A percentile compares a stretch with the other conserved stretches of the same genome.
These are phyloP conservation scores for Melanostigma gelatinosum DNA, from an alignment of 2,113 vertebrate species.

Conservation along the genomic window DNA sequence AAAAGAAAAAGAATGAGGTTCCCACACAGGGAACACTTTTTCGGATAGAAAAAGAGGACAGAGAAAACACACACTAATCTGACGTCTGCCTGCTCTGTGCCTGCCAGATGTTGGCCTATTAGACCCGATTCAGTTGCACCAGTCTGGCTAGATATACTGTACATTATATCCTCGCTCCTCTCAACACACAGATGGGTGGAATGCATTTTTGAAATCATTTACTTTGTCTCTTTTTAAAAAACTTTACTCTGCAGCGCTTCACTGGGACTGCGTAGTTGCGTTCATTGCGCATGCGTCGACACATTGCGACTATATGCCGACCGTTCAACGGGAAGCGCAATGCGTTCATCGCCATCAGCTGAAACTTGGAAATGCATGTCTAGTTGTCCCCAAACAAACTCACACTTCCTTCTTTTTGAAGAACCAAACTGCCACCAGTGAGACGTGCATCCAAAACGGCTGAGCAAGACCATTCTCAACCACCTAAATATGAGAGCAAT, in stretches of 20 bases:
- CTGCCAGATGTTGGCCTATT: conserved; percentile 68
- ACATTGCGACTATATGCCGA: conserved; percentile 57
- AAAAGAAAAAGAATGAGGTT: conserved; percentile 24
- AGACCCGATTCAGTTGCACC: conserved; percentile 25
- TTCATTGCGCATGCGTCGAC: conserved; percentile 26
- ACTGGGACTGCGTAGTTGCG: conserved; percentile 2
- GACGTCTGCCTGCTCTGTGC: conserved; percentile 44
- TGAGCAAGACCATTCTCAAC: conserved; percentile 41
- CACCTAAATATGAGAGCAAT: conserved; percentile 35
- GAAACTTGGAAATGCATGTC: conserved; percentile 42
- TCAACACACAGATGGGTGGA: conserved; percentile 11
- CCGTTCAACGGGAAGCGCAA: conserved; percentile 13
- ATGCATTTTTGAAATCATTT: neutral
- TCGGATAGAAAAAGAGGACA: conserved; percentile 37
- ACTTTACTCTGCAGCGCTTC: conserved; percentile 9
- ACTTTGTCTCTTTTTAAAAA: neutral
- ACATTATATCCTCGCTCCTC: conserved; percentile 19
- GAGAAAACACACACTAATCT: conserved; percentile 59
- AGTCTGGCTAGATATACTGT: conserved; percentile 20
- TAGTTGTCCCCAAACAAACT: conserved; percentile 57
- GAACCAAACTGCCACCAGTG: conserved; percentile 32
- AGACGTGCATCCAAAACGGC: conserved; percentile 19
- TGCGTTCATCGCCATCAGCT: conserved; percentile 28
- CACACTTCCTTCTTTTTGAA: conserved; percentile 40
- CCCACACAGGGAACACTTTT: conserved; percentile 15